Percentiles rank a stretch among this genome's conserved stretches.
Conservation (phyloP, 2,888 invertebrate species). For the Melinaea menophilus region DNA sequence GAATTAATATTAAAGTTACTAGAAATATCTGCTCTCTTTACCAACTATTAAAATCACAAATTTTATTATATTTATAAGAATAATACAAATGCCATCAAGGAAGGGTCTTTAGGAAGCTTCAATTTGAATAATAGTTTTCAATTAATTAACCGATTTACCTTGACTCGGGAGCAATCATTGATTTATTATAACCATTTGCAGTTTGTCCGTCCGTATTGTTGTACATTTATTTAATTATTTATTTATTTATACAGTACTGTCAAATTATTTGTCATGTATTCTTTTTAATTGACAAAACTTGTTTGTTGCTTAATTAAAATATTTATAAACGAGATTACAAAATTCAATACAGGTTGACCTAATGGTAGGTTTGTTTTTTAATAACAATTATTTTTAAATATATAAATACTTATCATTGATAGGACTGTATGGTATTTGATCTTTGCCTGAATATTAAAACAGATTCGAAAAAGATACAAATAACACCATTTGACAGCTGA, state of each 20-base stretch:
- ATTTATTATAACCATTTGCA: conserved; percentile 26
- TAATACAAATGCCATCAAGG: conserved; percentile 16
- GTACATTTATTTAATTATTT: conserved; percentile 8
- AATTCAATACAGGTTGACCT: too few species aligned
- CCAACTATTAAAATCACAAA: background rate
- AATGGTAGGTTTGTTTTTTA: too few species aligned
- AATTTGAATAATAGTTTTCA: conserved; percentile 24
- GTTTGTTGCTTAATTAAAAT: background rate
- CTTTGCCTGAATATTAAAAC: background rate
- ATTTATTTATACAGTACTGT: background rate
- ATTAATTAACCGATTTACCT: conserved; percentile 35
- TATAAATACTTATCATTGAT: background rate
- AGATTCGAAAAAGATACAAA: background rate
- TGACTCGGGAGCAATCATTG: conserved; percentile 30
- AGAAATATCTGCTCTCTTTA: too few species aligned
- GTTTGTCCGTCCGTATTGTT: conserved; percentile 10
- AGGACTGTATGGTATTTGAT: background rate
- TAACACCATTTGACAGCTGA: too few species aligned
- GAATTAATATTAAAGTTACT: too few species aligned
- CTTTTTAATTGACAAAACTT: background rate
- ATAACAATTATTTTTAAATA: too few species aligned
- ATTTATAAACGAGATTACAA: too few species aligned
- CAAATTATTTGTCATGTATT: background rate
- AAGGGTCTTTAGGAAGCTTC: conserved; percentile 27
- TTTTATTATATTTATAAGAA: conserved; percentile 7